These are phyloP conservation scores for Melanaphis sacchari DNA, from an alignment of 1,140 invertebrate genomes.

Conservation along the genomic window DNA sequence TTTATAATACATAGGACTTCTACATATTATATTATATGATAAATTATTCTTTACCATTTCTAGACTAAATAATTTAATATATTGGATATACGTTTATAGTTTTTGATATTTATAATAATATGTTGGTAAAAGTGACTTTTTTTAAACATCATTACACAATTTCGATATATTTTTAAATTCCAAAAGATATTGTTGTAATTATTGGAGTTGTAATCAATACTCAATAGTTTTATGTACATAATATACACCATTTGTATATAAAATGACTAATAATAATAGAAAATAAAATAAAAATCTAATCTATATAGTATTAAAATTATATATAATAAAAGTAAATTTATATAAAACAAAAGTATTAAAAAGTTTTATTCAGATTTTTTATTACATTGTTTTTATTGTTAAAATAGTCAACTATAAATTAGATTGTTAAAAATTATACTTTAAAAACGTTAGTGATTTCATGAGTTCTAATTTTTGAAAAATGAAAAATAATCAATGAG, in stretches of 20 bases:
- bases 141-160: neutral
- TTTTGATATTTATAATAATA: neutral
- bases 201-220: too few species aligned
- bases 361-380: neutral
- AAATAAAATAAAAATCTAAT: neutral
- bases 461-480: too few species aligned
- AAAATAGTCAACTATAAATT: too few species aligned
- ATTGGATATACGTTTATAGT: neutral
- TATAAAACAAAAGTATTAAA: neutral
- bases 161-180: neutral
- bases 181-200: too few species aligned
- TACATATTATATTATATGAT: neutral
- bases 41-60: neutral
- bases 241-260: too few species aligned
- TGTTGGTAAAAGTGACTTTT: neutral
- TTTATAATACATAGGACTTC: neutral
- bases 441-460: too few species aligned
- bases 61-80: neutral
- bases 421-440: neutral
- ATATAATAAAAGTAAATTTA: neutral
- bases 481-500: neutral
- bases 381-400: neutral
- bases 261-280: neutral
- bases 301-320: neutral
- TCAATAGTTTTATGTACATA: too few species aligned